Conservation (phyloP, 2,113 vertebrate species). For the Merops nubicus region DNA sequence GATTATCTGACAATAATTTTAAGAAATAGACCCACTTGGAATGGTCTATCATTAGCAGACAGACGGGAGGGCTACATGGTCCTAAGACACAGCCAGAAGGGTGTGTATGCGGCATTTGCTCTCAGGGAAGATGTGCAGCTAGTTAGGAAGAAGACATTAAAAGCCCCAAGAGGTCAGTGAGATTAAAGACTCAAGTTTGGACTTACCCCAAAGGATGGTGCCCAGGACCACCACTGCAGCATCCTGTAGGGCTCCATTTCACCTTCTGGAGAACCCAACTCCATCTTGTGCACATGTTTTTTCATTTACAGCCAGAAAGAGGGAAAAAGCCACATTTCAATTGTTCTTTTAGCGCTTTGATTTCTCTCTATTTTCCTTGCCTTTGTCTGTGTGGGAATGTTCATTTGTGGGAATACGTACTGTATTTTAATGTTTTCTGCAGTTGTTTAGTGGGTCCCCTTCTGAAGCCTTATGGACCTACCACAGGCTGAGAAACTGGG, state of each 20-base stretch:
- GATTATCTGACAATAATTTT: not conserved
- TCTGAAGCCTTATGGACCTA: slow-evolving; percentile 29
- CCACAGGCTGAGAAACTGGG: not conserved
- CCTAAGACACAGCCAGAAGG: not conserved
- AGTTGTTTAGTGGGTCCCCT: not conserved
- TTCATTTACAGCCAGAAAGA: not conserved
- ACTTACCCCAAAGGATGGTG: not conserved
- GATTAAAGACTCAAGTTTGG: not conserved
- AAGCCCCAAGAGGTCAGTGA: not conserved
- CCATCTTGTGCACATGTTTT: not conserved
- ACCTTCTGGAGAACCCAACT: not conserved
- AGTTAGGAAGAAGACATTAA: not conserved
- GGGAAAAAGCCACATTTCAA: not conserved
- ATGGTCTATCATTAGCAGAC: not conserved
- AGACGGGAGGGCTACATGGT: not conserved
- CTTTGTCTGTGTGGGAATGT: slow-evolving; percentile 43
- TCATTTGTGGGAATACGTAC: not conserved
- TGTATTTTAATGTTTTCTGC: not conserved
- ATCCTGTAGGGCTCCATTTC: not conserved
- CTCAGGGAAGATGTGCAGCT: not conserved
- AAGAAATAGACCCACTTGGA: too few relatives aligned
- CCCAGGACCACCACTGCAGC: not conserved
- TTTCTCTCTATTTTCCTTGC: not conserved
- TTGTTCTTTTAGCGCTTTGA: slow-evolving; percentile 19
- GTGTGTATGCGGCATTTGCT: not conserved